A percentile compares a stretch with the other conserved stretches of the same genome.
These are phyloP conservation scores for Selene dorsalis DNA, from an alignment of 2,797 vertebrate species.

Conservation along the genomic window DNA sequence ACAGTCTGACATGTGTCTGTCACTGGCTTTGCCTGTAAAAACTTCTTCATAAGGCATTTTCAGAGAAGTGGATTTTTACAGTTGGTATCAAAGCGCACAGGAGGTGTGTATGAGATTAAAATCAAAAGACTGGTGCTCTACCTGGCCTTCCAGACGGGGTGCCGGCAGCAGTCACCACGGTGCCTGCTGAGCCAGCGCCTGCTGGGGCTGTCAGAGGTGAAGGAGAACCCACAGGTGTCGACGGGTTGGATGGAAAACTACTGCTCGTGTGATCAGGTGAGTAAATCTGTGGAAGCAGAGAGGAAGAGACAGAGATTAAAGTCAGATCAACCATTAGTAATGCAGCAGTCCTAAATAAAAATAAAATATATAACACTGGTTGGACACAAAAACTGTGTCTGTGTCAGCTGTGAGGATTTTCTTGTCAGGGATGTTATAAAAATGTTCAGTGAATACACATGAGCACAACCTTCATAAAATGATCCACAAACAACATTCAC, in stretches of 20 bases:
- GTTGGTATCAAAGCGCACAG: background rate
- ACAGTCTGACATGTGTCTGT: conserved; percentile 23
- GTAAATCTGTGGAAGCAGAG: conserved; percentile 91
- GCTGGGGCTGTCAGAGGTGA: conserved; percentile 93
- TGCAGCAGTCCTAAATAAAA: conserved; percentile 18
- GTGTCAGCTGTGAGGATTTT: conserved; percentile 75
- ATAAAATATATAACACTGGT: conserved; percentile 7
- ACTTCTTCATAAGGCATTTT: conserved; percentile 21
- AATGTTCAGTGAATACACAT: conserved; percentile 63
- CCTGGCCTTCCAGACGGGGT: conserved; percentile 79
- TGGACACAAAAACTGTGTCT: conserved; percentile 66
- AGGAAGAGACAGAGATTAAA: conserved; percentile 24
- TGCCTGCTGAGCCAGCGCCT: conserved; percentile 78
- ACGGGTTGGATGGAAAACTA: conserved; percentile 99
- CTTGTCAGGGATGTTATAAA: conserved; percentile 67
- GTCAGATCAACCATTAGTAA: conserved; percentile 41
- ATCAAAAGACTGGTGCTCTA: conserved; percentile 57
- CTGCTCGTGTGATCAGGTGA: conserved; percentile 99
- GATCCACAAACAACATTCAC: conserved; percentile 52
- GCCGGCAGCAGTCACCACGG: conserved; percentile 76
- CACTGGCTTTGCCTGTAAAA: background rate
- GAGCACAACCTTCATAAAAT: conserved; percentile 50
- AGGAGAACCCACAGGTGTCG: conserved; percentile 97
- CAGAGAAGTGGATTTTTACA: background rate
- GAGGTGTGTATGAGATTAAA: conserved; percentile 37